Percentiles rank a stretch among this genome's conserved stretches.
Conservation (phyloP, 2,888 invertebrate species). For the Drosophila austrosaltans region DNA sequence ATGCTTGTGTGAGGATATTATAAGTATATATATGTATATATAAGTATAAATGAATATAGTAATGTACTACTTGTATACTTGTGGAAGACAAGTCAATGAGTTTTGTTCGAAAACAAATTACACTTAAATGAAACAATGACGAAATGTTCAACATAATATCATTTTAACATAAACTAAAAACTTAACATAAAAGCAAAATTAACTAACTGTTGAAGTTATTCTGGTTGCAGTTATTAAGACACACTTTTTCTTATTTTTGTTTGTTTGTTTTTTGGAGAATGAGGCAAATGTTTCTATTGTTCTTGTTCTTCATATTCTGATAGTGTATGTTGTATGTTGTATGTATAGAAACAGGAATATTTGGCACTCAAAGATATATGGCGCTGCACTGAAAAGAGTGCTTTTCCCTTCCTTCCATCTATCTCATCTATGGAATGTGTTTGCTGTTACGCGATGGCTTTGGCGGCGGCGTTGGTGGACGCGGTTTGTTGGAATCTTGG, state of each 20-base stretch:
- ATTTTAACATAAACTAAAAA: conserved; percentile 61
- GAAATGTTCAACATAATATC: conserved; percentile 76
- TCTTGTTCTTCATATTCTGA: conserved; percentile 27
- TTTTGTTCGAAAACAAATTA: conserved; percentile 50
- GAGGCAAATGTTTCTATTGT: conserved; percentile 58
- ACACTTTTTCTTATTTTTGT: conserved; percentile 49
- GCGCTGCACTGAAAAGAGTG: conserved; percentile 49
- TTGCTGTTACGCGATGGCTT: conserved; percentile 83
- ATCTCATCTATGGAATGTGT: conserved; percentile 81
- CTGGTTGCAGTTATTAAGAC: conserved; percentile 59
- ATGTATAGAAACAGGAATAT: conserved; percentile 56
- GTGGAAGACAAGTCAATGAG: conserved; percentile 65
- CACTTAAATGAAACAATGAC: conserved; percentile 55
- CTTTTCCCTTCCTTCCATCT: conserved; percentile 4
- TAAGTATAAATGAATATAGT: conserved; percentile 20
- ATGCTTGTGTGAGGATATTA: not conserved
- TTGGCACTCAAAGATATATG: conserved; percentile 67
- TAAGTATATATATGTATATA: conserved; percentile 12
- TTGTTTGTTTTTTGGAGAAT: conserved; percentile 58
- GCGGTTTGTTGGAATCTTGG: conserved; percentile 78
- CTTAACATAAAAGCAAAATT: conserved; percentile 48
- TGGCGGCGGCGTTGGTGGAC: conserved; percentile 83
- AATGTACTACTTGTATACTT: conserved; percentile 44
- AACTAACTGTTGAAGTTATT: conserved; percentile 24
- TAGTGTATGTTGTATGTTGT: conserved; percentile 22